Conservation (phyloP, 2,888 invertebrate genomes). For the Charanyca ferruginea region DNA sequence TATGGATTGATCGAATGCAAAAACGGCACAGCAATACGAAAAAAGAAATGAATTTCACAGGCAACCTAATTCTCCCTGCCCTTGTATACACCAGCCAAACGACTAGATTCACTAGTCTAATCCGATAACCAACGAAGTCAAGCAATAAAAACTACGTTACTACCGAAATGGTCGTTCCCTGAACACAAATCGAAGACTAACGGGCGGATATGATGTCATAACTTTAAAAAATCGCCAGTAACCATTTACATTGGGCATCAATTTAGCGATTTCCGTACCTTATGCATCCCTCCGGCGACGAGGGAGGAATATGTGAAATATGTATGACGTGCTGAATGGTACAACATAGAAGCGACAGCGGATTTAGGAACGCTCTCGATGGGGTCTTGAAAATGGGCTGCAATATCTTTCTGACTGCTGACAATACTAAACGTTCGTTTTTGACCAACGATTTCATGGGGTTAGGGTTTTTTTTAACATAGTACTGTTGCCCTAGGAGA, state of each 20-base stretch:
- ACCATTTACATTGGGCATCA: slow-evolving; percentile 69
- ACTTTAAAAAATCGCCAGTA: slow-evolving; percentile 69
- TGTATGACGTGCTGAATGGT: slow-evolving; percentile 56
- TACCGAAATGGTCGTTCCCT: slow-evolving; percentile 38
- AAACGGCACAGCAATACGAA: too few relatives aligned
- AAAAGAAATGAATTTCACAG: too few relatives aligned
- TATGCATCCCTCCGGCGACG: slow-evolving; percentile 64
- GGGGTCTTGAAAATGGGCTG: too few relatives aligned
- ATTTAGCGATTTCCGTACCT: slow-evolving; percentile 68
- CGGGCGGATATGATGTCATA: slow-evolving; percentile 66
- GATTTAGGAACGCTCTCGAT: too few relatives aligned
- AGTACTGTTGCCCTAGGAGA: too few relatives aligned
- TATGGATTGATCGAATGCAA: too few relatives aligned
- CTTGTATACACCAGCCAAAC: background rate
- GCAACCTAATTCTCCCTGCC: too few relatives aligned
- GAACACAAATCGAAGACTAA: slow-evolving; percentile 55
- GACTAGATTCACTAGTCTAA: slow-evolving; percentile 6
- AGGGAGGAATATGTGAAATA: slow-evolving; percentile 68
- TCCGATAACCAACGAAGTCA: slow-evolving; percentile 18
- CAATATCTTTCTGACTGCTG: too few relatives aligned
- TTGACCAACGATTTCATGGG: too few relatives aligned
- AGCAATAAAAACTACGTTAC: slow-evolving; percentile 22
- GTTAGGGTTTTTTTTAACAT: too few relatives aligned
- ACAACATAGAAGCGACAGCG: slow-evolving; percentile 49
- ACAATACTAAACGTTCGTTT: too few relatives aligned